Evolutionary conservation across 2,113 vertebrate genomes (phyloP), one percentile per base, ranked within the genome.

Genomic region (Montifringilla adamsi): DNA sequence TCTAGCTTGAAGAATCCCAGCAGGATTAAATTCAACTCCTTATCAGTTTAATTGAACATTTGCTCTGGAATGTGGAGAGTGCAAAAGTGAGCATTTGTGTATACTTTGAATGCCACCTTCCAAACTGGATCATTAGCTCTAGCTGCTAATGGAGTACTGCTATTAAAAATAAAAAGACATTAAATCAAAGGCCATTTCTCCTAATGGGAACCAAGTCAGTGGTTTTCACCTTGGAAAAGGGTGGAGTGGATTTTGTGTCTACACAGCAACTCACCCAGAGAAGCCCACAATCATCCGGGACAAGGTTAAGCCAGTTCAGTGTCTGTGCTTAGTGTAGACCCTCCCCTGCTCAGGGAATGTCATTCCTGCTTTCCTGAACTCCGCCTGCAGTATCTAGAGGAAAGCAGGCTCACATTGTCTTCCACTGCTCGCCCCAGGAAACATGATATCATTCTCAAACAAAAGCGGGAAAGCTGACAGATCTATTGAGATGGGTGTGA

Each of bases 401-500:
- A 97, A 97, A 98, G 97, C 96, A 35, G 96, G 94, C 31, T 87
- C 24, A 17, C 94, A 98, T 98, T 98, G 98, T 98, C 98, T 98
- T 98, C 96, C 94, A 94, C 78, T 0, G 8, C 96, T 97, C 24
- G 93, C 98, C 96, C 96, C 98, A 98, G 98, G 98, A 98, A 98
- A 94, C 96, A 98, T 98, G 98, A 98, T 98, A 98, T 98, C 98
- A 98, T 97, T 82, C 95, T 93, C 91, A 94, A 98, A 98, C 98
- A 98, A 98, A 98, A 98, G 98, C 96, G 98, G 98, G 98, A 98
- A 98, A 98, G 98, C 98, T 97, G 97, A 97, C 97, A 98, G 98
- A 98, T 98, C 97, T 98, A 89, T 94, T 55, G 97, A 97, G 97
- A 98, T 96, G 98, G 98, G 98, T 98, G 98, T 98, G 97, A 94